Evolutionary conservation across 2,797 vertebrate species (phyloP), one percentile per base, ranked within the genome.

Genomic region (Rhynchonycteris naso): DNA sequence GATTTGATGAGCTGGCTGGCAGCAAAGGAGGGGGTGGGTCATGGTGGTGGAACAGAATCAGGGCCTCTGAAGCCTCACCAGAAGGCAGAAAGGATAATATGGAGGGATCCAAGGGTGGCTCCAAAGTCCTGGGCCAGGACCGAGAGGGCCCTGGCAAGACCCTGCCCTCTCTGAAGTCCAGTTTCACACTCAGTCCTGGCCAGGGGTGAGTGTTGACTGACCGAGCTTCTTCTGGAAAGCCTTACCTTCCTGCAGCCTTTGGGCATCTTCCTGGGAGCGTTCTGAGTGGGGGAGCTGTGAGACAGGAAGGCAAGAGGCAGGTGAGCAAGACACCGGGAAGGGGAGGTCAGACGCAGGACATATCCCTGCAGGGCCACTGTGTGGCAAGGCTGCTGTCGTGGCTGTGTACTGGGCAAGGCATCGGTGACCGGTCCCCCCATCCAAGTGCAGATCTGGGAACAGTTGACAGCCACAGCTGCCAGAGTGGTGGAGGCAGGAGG

Each of bases 241-340:
- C 96, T 97, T 98, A 98, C 98, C 98, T 98, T 97, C 65, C 87
- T 94, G 6, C 96, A 28, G 88, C 94, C 97, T 96, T 96, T 98
- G 93, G 97, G 92, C 91, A 96, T 56, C 92, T 97, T 98, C 95
- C 96, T 98, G 1, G 90, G 93, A 79, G 97, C 38, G 4, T 98
- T 97, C 89, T 96, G 95, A 92, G 96, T 38, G 0, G 98, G 95
- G 93, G 95, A 96, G 92, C 98, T 98, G 95, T 24, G 52, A 94
- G 88, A 96, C 66, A 69, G 94, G 78, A 88, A 95, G 96, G 88
- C 95, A 91, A 97, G 90, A 76, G 50, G 47, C 13, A 61, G 28
- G 84, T 93, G 88, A 95, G 52, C 22, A 50, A 88, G 71, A 71
- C n/a, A 68, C 14, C 24, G 26, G 14, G 26, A 28, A 38, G 21